Percentiles rank a stretch among this genome's conserved stretches.
phyloP scores from a whole-genome alignment of 2,888 invertebrate genomes.

The Magallana nippona region DNA sequence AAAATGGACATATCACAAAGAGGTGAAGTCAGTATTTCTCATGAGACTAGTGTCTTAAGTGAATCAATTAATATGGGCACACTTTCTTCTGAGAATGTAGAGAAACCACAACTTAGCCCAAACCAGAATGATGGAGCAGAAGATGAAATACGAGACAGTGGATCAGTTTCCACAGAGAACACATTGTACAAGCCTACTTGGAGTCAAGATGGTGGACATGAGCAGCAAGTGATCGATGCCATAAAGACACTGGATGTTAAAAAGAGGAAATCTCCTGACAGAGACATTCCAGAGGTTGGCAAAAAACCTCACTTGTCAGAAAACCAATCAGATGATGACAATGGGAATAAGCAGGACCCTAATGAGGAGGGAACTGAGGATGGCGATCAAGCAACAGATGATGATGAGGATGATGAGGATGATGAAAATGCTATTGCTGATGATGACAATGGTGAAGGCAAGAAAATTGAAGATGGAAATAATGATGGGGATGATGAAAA shows the following conservation, averaged over 20 bases:
- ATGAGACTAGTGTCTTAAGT: no score
- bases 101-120: no score
- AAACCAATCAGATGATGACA: background rate
- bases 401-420: background rate
- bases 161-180: background rate
- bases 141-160: background rate
- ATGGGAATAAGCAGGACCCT: background rate
- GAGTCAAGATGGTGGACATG: background rate
- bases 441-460: background rate
- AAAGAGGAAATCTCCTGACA: constrained; percentile 2
- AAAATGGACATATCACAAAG: background rate
- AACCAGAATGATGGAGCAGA: background rate
- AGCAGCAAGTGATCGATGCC: background rate
- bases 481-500: background rate
- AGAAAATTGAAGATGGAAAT: background rate
- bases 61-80: no score
- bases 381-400: no score
- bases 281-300: background rate
- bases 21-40: no score
- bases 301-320: background rate
- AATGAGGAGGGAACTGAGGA: background rate
- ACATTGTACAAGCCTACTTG: background rate
- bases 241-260: background rate
- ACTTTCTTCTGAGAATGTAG: no score
- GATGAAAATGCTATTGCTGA: no score